These are phyloP conservation scores for Takifugu rubripes DNA, from an alignment of 2,797 vertebrate species.

Conservation along the genomic window DNA sequence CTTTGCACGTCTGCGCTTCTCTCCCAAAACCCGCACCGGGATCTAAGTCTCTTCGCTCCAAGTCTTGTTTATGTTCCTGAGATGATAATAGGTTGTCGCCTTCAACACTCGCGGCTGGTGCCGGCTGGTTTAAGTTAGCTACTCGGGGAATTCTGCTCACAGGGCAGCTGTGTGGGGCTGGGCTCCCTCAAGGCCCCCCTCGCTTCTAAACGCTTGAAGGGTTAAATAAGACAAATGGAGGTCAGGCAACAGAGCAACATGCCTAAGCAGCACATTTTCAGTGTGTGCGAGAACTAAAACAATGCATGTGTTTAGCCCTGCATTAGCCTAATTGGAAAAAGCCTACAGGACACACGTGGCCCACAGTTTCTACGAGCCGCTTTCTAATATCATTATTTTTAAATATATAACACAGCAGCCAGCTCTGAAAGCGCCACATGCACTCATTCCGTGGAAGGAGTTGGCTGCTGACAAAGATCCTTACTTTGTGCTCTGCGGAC, in stretches of 20 bases:
- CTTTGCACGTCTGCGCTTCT: slow-evolving; percentile 10
- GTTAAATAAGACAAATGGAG: slow-evolving; percentile 76
- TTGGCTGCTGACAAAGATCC: background rate
- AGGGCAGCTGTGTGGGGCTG: slow-evolving; percentile 50
- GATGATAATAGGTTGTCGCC: slow-evolving; percentile 20
- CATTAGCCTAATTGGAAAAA: slow-evolving; percentile 73
- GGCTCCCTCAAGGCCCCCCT: slow-evolving; percentile 55
- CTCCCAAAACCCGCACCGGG: slow-evolving; percentile 13
- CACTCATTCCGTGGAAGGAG: slow-evolving; percentile 6
- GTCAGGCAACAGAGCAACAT: slow-evolving; percentile 57
- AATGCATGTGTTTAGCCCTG: slow-evolving; percentile 70
- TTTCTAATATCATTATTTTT: slow-evolving; percentile 33
- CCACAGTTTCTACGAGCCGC: slow-evolving; percentile 29
- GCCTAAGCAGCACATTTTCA: slow-evolving; percentile 74
- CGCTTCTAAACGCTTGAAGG: slow-evolving; percentile 66
- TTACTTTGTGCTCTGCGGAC: slow-evolving; percentile 13
- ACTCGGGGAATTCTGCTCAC: slow-evolving; percentile 38
- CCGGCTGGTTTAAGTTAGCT: slow-evolving; percentile 27
- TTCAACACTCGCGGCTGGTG: slow-evolving; percentile 16
- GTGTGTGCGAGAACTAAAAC: slow-evolving; percentile 72
- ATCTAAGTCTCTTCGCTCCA: slow-evolving; percentile 12
- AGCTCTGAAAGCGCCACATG: slow-evolving; percentile 9
- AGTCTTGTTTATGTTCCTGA: slow-evolving; percentile 12
- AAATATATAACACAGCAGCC: slow-evolving; percentile 26
- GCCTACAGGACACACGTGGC: slow-evolving; percentile 52